Evolutionary conservation across 2,113 vertebrate species (phyloP).

Genomic region (Myxocyprinus asiaticus): DNA sequence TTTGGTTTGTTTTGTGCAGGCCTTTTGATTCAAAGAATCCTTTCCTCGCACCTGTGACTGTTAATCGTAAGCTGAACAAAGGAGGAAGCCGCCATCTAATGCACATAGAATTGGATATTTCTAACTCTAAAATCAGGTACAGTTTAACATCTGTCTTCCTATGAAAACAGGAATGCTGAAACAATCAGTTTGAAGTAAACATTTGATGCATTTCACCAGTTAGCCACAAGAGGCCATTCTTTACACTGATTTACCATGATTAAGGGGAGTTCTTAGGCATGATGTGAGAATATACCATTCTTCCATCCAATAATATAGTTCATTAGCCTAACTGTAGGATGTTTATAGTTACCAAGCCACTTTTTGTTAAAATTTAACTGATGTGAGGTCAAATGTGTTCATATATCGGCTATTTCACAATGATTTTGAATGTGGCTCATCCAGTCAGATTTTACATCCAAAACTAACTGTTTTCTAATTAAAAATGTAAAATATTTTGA

Average conservation of each 20-base stretch:
- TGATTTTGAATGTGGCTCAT: too few species aligned
- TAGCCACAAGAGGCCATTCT: background rate
- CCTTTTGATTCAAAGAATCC: conserved; percentile 88
- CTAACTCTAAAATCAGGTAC: conserved; percentile 85
- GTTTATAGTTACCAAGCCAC: too few species aligned
- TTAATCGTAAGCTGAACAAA: conserved; percentile 82
- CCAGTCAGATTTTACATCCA: too few species aligned
- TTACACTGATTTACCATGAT: background rate
- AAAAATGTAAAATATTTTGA: too few species aligned
- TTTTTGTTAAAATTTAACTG: too few species aligned
- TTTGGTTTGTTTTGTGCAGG: conserved; percentile 59
- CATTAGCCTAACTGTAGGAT: too few species aligned
- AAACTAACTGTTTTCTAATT: too few species aligned
- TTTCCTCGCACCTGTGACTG: conserved; percentile 76
- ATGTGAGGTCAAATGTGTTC: too few species aligned
- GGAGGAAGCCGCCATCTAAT: conserved; percentile 80
- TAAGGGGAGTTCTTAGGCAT: too few species aligned
- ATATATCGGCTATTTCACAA: too few species aligned
- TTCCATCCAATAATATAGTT: too few species aligned
- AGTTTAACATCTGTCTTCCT: background rate
- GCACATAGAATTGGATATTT: conserved; percentile 85
- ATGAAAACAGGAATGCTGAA: background rate
- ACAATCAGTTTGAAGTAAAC: background rate
- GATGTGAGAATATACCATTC: too few species aligned
- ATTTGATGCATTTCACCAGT: background rate